Percentiles rank a stretch among this genome's conserved stretches.
Conservation (phyloP, 2,113 vertebrate genomes). For the Dolichotis patagonum region DNA sequence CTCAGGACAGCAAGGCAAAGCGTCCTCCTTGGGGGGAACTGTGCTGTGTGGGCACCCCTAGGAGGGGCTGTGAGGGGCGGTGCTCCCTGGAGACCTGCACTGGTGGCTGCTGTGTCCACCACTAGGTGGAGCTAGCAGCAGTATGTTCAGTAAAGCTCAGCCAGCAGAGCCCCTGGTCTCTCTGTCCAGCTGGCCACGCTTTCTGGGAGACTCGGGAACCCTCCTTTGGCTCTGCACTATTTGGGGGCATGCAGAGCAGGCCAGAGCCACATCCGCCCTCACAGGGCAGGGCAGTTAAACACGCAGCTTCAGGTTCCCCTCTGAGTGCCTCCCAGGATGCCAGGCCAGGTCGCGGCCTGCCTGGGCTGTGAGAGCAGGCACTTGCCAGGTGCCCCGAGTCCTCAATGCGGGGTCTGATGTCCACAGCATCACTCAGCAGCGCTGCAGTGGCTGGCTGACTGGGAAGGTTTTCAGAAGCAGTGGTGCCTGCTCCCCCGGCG, state of each 20-base stretch:
- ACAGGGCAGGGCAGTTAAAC: background rate
- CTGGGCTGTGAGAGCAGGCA: background rate
- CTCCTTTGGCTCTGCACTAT: background rate
- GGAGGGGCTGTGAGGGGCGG: background rate
- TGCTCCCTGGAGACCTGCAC: background rate
- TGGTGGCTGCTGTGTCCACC: background rate
- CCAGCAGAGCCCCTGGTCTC: background rate
- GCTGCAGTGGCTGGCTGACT: background rate
- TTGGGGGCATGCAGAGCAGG: background rate
- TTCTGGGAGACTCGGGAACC: background rate
- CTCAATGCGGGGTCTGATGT: too few relatives aligned
- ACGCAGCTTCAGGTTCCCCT: background rate
- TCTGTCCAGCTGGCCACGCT: too few relatives aligned
- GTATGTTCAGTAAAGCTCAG: background rate
- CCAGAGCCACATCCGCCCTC: background rate
- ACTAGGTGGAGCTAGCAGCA: background rate
- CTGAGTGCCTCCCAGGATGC: accelerated
- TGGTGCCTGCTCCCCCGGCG: background rate
- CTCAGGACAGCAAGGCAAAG: background rate
- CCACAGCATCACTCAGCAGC: background rate
- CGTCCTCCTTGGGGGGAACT: background rate
- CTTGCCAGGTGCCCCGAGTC: background rate
- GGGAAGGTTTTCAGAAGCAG: background rate
- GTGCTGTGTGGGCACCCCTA: too few relatives aligned
- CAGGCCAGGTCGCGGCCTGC: accelerated